Conservation (phyloP, 2,113 vertebrate genomes). For the Catharus bicknelli region DNA sequence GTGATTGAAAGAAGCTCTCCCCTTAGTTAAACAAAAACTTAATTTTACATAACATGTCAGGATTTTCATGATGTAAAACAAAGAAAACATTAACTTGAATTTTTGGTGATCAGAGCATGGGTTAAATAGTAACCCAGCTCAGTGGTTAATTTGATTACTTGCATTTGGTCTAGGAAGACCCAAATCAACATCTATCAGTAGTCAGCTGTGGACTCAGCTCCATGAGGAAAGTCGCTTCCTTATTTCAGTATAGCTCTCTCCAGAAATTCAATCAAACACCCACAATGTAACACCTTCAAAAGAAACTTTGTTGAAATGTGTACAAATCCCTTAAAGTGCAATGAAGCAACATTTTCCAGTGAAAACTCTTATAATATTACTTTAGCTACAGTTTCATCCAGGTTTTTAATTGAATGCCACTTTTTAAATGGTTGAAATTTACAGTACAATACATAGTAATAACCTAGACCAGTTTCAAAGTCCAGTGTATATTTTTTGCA, state of each 20-base stretch:
- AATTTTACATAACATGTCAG: background rate
- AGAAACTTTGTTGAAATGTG: background rate
- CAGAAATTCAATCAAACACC: background rate
- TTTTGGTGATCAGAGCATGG: background rate
- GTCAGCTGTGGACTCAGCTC: accelerated
- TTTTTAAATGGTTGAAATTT: background rate
- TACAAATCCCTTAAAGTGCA: background rate
- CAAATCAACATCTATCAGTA: background rate
- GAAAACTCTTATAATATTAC: background rate
- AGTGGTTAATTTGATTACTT: background rate
- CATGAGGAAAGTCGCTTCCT: background rate
- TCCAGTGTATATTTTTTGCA: background rate
- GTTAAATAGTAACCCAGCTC: background rate
- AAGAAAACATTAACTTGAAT: background rate
- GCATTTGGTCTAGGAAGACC: background rate
- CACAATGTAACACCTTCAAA: background rate
- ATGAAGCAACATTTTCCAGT: background rate
- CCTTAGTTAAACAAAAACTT: background rate
- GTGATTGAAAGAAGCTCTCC: background rate
- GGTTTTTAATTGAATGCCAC: background rate
- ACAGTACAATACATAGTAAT: background rate
- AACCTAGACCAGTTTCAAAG: background rate
- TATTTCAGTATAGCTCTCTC: background rate
- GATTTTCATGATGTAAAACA: background rate
- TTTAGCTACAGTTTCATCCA: background rate